phyloP scores from a whole-genome alignment of 2,113 vertebrate genomes.

The Nothobranchius furzeri region DNA sequence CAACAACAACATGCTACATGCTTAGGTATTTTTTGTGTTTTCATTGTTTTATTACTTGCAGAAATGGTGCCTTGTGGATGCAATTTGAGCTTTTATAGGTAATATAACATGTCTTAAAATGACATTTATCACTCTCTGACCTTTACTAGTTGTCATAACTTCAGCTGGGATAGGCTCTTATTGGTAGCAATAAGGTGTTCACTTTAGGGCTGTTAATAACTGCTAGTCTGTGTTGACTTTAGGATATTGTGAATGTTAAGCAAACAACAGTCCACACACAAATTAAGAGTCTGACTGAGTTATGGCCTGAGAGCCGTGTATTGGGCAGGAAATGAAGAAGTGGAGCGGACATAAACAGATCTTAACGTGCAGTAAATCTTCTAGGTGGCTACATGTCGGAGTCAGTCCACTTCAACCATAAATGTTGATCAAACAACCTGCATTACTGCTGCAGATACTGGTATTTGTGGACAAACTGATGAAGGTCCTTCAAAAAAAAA shows the following conservation, averaged over 20 bases:
- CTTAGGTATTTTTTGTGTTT: slow-evolving; percentile 1
- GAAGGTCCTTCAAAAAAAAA: slow-evolving; percentile 6
- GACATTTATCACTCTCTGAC: slow-evolving; percentile 43
- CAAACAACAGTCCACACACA: slow-evolving; percentile 39
- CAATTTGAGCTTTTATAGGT: slow-evolving; percentile 37
- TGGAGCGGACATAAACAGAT: slow-evolving; percentile 9
- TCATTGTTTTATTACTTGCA: slow-evolving; percentile 27
- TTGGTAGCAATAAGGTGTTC: slow-evolving; percentile 47
- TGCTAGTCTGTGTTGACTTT: slow-evolving; percentile 51
- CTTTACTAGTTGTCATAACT: slow-evolving; percentile 46
- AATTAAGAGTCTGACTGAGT: slow-evolving; percentile 35
- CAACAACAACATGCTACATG: background rate
- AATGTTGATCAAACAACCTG: slow-evolving; percentile 23
- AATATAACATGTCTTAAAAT: slow-evolving; percentile 27
- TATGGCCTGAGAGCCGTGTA: slow-evolving; percentile 42
- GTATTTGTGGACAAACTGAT: slow-evolving; percentile 34
- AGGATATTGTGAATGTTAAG: slow-evolving; percentile 64
- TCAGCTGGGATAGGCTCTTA: slow-evolving; percentile 24
- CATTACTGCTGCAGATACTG: slow-evolving; percentile 6
- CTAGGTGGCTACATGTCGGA: slow-evolving; percentile 4
- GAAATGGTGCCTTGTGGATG: slow-evolving; percentile 7
- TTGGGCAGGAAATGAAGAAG: slow-evolving; percentile 22
- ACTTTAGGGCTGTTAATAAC: slow-evolving; percentile 32
- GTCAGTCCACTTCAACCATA: slow-evolving; percentile 19
- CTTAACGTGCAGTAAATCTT: background rate